Conservation (phyloP, 2,888 invertebrate genomes). For the Cheilosia vulpina region DNA sequence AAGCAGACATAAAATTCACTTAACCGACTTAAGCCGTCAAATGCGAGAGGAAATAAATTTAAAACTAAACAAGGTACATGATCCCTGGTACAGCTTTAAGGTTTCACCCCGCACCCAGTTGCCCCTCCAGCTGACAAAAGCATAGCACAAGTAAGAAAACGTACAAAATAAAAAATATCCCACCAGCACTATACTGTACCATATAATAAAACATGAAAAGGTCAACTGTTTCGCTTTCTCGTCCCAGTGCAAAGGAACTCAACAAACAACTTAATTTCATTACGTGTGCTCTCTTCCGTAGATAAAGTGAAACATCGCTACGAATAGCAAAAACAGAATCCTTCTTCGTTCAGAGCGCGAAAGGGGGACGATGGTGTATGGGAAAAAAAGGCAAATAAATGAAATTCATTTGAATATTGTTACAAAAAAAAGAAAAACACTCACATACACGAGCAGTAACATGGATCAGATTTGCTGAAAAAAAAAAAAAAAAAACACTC, state of each 20-base stretch:
- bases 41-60: constrained; percentile 10
- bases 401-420: constrained; percentile 72
- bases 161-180: constrained; percentile 33
- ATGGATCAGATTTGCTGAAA: constrained; percentile 56
- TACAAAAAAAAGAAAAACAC: constrained; percentile 43
- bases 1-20: constrained; percentile 47
- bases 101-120: neutral
- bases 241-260: constrained; percentile 32
- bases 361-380: constrained; percentile 30
- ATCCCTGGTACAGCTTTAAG: constrained; percentile 16
- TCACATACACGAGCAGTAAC: constrained; percentile 58
- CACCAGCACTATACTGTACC: neutral
- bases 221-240: constrained; percentile 59
- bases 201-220: constrained; percentile 30
- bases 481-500: constrained; percentile 41
- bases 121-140: constrained; percentile 33
- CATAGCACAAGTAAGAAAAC: constrained; percentile 37
- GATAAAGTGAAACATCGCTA: constrained; percentile 69
- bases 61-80: constrained; percentile 30
- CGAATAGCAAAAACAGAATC: constrained; percentile 59
- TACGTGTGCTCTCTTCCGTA: constrained; percentile 70
- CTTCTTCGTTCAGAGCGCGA: constrained; percentile 18
- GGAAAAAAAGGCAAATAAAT: constrained; percentile 51
- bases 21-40: constrained; percentile 55
- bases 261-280: constrained; percentile 73